Evolutionary conservation across 1,140 invertebrate genomes (phyloP).

Genomic region (Orius insidiosus): DNA sequence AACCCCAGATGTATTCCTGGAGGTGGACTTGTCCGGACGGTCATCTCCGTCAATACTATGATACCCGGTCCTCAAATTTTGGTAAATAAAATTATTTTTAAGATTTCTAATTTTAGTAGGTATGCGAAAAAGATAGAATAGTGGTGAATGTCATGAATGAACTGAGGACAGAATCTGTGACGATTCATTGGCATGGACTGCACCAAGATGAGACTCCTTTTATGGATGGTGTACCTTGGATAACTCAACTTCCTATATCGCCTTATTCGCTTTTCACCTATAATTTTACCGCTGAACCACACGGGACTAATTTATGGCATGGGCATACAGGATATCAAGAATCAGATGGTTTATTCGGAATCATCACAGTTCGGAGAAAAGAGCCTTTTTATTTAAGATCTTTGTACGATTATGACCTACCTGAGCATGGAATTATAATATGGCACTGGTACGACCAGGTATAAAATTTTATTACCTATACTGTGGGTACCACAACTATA

Average conservation of each 20-base stretch:
- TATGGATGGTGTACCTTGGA: slow-evolving; percentile 34
- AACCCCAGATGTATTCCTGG: slow-evolving; percentile 29
- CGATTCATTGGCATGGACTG: slow-evolving; percentile 33
- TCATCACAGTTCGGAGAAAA: slow-evolving; percentile 30
- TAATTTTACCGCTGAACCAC: slow-evolving; percentile 20
- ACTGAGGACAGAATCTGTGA: slow-evolving; percentile 27
- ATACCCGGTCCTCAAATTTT: slow-evolving; percentile 33
- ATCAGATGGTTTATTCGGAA: slow-evolving; percentile 33
- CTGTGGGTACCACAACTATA: too few relatives aligned
- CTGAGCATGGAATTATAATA: slow-evolving; percentile 29
- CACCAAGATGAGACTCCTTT: slow-evolving; percentile 28
- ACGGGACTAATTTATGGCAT: slow-evolving; percentile 24
- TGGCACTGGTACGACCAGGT: slow-evolving; percentile 21
- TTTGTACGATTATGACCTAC: slow-evolving; percentile 32
- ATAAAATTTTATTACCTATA: not conserved
- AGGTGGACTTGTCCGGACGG: slow-evolving; percentile 27
- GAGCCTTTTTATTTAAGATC: slow-evolving; percentile 23
- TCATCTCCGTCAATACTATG: slow-evolving; percentile 29
- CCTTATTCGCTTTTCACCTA: slow-evolving; percentile 20
- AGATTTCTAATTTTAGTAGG: slow-evolving; percentile 20
- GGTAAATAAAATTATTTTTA: slow-evolving; percentile 19
- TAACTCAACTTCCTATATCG: slow-evolving; percentile 22
- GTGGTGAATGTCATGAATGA: slow-evolving; percentile 28
- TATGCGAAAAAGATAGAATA: slow-evolving; percentile 30
- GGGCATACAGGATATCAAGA: slow-evolving; percentile 27